phyloP scores from a whole-genome alignment of 2,113 vertebrate species.

The Microcebus murinus region DNA sequence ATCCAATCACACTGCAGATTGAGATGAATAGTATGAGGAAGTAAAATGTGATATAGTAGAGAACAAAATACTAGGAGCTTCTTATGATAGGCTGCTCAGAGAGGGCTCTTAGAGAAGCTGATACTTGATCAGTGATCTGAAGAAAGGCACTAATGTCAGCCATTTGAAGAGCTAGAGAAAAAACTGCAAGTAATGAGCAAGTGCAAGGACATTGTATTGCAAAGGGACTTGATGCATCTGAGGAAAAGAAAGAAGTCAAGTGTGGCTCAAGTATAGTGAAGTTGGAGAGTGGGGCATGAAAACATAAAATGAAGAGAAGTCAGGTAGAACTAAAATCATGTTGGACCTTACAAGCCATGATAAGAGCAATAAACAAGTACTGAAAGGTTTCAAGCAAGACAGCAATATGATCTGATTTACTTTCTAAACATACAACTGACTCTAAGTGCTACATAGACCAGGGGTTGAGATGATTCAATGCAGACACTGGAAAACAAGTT shows the following conservation, averaged over 20 bases:
- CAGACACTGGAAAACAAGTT: background rate
- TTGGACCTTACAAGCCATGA: background rate
- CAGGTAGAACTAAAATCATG: background rate
- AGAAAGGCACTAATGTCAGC: background rate
- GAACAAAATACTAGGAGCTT: background rate
- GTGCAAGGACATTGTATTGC: background rate
- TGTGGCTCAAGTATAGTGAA: background rate
- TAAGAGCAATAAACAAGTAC: background rate
- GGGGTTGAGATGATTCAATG: background rate
- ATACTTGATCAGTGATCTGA: background rate
- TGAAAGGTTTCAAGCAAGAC: background rate
- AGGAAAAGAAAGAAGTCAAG: background rate
- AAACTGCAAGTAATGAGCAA: background rate
- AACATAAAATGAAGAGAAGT: background rate
- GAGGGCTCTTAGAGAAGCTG: background rate
- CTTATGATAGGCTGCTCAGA: background rate
- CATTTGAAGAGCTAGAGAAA: background rate
- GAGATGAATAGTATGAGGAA: background rate
- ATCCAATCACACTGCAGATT: background rate
- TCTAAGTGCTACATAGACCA: background rate
- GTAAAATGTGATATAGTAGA: background rate
- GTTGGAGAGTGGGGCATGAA: background rate
- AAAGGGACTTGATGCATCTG: background rate
- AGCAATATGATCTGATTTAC: background rate
- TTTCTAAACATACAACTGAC: background rate